Base-by-base conservation (phyloP, 2,797 vertebrate genomes). In the Myotis planiceps region DNA sequence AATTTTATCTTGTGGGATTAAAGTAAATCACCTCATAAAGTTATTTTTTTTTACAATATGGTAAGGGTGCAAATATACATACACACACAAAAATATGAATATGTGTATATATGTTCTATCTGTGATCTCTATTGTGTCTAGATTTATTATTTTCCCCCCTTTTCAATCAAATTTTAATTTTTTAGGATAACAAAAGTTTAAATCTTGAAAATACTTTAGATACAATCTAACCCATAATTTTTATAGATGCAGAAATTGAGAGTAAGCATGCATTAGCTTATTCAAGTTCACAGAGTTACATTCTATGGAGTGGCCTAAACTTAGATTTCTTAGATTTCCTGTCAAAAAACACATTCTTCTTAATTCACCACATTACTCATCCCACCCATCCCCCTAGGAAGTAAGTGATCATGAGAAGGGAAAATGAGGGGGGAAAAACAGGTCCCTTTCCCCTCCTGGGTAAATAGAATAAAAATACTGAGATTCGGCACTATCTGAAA, bases 1-100 rank as follows among this genome's bases (percentile, higher is more conserved):
- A 63, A 82, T 96, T 88, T 96, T 87, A 32, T 39, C 23, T 80
- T 47, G 32, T 90, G 58, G 51, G 23, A 15, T 76, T 21, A 91
- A 68, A 88, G 34, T 53, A 84, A 89, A 25, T 9, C 34, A 32
- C 25, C 23, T 92, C 25, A 42, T 63, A 42, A 80, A 60, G 15
- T 16, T 72, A 53, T 86, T 78, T 47, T 51, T 21, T 58, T 47
- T 51, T 29, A 39, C 7, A 90, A 16, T 72, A 9, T 53, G 12
- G n/a, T 39, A 6, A 58, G 81, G 27, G n/a, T 49, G 74, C 74
- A 72, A 76, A n/a, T 53, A 66, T 21, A 47, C 6, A 25, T 21
- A 34, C 63, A 65, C 53, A 39, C 4, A 58, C 37, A 9, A 6
- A 74, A 60, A n/a, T 55, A 25, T 32, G 13, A n/a, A 58, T 27